These are phyloP conservation scores for Cephus sareptanus DNA, from an alignment of 2,888 invertebrate species.

Conservation along the genomic window DNA sequence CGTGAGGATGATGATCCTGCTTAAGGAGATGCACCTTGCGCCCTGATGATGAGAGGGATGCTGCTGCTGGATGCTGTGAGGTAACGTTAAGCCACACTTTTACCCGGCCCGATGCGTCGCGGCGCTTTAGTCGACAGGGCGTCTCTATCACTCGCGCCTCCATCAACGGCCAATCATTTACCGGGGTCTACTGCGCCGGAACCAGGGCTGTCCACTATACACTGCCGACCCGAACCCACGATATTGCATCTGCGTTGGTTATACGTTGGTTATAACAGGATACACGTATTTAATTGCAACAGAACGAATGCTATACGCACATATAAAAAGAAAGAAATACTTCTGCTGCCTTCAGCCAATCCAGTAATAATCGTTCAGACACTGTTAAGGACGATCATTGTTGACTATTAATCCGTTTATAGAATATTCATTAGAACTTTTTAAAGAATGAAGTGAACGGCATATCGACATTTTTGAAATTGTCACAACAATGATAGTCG, in stretches of 20 bases:
- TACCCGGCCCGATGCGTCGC: not conserved
- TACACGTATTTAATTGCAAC: not conserved
- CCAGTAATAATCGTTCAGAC: not conserved
- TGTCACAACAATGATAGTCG: not conserved
- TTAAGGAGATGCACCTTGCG: not conserved
- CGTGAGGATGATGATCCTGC: not conserved
- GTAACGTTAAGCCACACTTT: not conserved
- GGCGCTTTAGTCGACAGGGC: slow-evolving; percentile 2
- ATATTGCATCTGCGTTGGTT: not conserved
- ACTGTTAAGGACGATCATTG: not conserved
- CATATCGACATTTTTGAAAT: not conserved
- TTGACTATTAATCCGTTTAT: too few species aligned
- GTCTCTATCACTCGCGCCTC: not conserved
- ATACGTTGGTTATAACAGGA: not conserved
- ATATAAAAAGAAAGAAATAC: not conserved
- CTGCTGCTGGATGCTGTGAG: not conserved
- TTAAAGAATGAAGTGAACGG: not conserved
- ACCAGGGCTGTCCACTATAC: not conserved
- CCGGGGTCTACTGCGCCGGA: not conserved
- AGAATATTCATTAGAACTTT: too few species aligned
- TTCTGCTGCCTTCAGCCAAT: not conserved
- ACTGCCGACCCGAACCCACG: not conserved
- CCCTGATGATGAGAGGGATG: not conserved
- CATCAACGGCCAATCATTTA: not conserved
- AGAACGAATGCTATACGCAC: not conserved